Base-by-base conservation (phyloP, 1,140 invertebrate species). In the Kradibia gibbosae region DNA sequence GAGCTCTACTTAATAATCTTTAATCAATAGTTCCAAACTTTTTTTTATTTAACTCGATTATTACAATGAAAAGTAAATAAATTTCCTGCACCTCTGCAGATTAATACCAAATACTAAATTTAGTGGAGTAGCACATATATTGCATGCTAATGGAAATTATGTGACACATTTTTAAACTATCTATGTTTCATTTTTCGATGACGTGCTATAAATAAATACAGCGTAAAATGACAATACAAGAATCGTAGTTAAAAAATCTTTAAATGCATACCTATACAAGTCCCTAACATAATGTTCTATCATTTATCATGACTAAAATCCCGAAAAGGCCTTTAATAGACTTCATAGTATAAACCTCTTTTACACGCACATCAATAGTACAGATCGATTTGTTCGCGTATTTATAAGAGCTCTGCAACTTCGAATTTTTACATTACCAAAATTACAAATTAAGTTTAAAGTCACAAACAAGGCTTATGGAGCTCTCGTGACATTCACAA, bases 391-490 rank as follows among this genome's bases (percentile, higher is more conserved):
- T 77, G 79, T 55, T 82, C 80, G 74, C 65, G 72, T 82, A 77
- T 82, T 82, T 82, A 77, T 82, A 74, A 77, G 80, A 60, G 25
- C 45, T n/a, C n/a, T 25, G n/a, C 45, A 65, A 77, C 77, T 77
- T 82, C 65, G 53, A 71, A 45, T 57, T 15, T 13, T 75, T 60
- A 53, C 13, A 60, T 53, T 48, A 65, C 20, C n/a, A n/a, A n/a
- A n/a, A n/a, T n/a, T n/a, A n/a, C n/a, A n/a, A 36, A 28, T 3
- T 34, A 36, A 65, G 31, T 36, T 36, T 65, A 17, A 65, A 48
- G 42, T 25, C 13, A 45, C 7, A 4, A 15, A 10, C n/a, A 45
- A 13, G 22, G 39, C 1, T 25, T 45, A n/a, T 17, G 22, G 22
- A 3, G 39, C 8, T 70, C 34, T 34, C 25, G 3, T 67, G 4